Percentiles rank a stretch among this genome's conserved stretches.
These are phyloP conservation scores for Nannospalax galili DNA, from an alignment of 2,113 vertebrate species.

Conservation along the genomic window DNA sequence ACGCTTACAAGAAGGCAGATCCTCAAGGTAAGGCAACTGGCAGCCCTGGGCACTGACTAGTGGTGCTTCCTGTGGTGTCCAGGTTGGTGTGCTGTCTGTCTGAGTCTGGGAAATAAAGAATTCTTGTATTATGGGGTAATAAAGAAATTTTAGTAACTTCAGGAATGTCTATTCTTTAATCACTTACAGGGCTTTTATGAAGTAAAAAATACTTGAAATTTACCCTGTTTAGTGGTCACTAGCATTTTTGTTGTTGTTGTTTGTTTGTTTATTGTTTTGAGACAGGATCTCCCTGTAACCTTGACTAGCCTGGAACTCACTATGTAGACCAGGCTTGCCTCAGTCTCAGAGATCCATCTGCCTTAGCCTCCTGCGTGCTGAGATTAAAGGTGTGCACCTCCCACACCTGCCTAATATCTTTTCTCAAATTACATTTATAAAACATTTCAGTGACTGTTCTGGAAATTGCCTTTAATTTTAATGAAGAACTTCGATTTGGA, in stretches of 20 bases:
- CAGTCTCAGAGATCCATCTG: too few species aligned
- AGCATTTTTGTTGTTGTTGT: too few species aligned
- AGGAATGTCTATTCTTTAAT: conserved; percentile 15
- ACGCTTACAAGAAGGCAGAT: conserved; percentile 97
- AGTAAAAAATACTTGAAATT: not conserved
- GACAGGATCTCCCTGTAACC: too few species aligned
- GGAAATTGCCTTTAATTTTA: conserved; percentile 34
- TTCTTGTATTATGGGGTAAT: not conserved
- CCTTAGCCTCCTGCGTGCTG: too few species aligned
- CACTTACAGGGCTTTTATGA: not conserved
- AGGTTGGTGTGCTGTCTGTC: not conserved
- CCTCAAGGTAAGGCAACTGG: conserved; percentile 90
- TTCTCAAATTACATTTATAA: not conserved
- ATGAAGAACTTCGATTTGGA: too few species aligned
- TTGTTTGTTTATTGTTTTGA: too few species aligned
- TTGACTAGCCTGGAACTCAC: too few species aligned
- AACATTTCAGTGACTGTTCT: conserved; percentile 39
- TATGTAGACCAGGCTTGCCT: too few species aligned
- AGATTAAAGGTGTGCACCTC: too few species aligned
- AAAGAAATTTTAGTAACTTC: not conserved
- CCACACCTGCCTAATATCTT: not conserved
- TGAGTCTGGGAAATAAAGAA: not conserved
- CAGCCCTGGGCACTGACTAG: not conserved
- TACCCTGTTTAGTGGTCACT: not conserved
- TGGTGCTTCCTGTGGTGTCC: not conserved